These are phyloP conservation scores for Melanotus villosus DNA, from an alignment of 2,888 invertebrate genomes.

Conservation along the genomic window DNA sequence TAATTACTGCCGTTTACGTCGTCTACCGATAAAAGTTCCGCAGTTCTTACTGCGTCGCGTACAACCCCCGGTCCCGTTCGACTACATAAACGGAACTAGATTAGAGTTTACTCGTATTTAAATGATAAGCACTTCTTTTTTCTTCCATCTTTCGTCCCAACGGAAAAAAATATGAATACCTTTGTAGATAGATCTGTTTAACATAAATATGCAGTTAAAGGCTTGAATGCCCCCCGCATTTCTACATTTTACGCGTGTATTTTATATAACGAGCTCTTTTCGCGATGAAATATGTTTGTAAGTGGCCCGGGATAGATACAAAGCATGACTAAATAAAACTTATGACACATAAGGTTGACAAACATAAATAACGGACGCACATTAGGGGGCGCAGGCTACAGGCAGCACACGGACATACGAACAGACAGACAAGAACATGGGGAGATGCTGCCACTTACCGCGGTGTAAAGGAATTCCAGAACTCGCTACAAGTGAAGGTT, in stretches of 20 bases:
- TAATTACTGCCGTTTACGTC: conserved; percentile 1
- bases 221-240: conserved; percentile 15
- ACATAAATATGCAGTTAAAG: conserved; percentile 27
- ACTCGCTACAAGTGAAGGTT: conserved; percentile 85
- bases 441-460: conserved; percentile 88
- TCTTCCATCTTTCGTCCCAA: background rate
- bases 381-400: conserved; percentile 65
- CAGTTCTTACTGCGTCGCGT: background rate
- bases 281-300: conserved; percentile 33
- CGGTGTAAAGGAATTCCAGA: conserved; percentile 99
- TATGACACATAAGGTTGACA: conserved; percentile 43
- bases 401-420: conserved; percentile 68
- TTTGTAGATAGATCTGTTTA: conserved; percentile 20
- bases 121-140: conserved; percentile 3
- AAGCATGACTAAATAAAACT: conserved; percentile 44
- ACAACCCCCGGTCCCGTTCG: background rate
- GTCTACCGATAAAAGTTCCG: background rate
- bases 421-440: conserved; percentile 67
- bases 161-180: conserved; percentile 14
- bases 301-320: conserved; percentile 44
- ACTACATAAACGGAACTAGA: conserved; percentile 8
- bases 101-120: conserved; percentile 19
- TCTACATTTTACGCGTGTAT: conserved; percentile 16
- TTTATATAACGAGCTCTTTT: conserved; percentile 12
- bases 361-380: conserved; percentile 69